Conservation (phyloP, 2,113 vertebrate species). For the Chaenocephalus aceratus region DNA sequence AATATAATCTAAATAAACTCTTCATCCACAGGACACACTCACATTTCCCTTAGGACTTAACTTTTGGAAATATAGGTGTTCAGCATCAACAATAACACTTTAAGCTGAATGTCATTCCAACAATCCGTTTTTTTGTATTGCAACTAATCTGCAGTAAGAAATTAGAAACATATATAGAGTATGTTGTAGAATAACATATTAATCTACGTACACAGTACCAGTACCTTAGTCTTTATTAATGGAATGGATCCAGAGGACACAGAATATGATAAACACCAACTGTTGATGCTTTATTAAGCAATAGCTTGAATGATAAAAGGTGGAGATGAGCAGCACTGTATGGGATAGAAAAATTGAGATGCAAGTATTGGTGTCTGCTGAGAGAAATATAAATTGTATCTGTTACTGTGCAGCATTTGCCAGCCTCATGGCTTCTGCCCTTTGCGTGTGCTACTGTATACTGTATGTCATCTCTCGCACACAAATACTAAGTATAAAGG, state of each 20-base stretch:
- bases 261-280: slow-evolving; percentile 37
- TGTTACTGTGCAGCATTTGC: slow-evolving; percentile 23
- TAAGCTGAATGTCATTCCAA: slow-evolving; percentile 62
- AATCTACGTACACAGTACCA: slow-evolving; percentile 57
- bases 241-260: slow-evolving; percentile 22
- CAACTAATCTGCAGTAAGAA: slow-evolving; percentile 60
- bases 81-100: slow-evolving; percentile 32
- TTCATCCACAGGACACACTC: slow-evolving; percentile 26
- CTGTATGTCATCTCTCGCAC: slow-evolving; percentile 26
- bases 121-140: slow-evolving; percentile 56
- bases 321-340: slow-evolving; percentile 3
- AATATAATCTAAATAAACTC: slow-evolving; percentile 28
- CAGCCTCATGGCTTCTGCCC: slow-evolving; percentile 22
- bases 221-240: slow-evolving; percentile 54
- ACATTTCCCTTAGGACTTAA: slow-evolving; percentile 71
- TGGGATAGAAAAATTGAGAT: slow-evolving; percentile 1
- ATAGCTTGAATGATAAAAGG: slow-evolving; percentile 43
- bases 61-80: slow-evolving; percentile 30
- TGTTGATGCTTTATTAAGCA: slow-evolving; percentile 68
- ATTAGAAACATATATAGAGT: slow-evolving; percentile 33
- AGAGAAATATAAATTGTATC: slow-evolving; percentile 8
- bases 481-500: slow-evolving; percentile 14
- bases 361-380: slow-evolving; percentile 3
- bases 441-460: slow-evolving; percentile 30
- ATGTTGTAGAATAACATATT: slow-evolving; percentile 60